Evolutionary conservation across 2,797 vertebrate genomes (phyloP), one percentile per base, ranked within the genome.

Genomic region (Chaetophractus vellerosus): DNA sequence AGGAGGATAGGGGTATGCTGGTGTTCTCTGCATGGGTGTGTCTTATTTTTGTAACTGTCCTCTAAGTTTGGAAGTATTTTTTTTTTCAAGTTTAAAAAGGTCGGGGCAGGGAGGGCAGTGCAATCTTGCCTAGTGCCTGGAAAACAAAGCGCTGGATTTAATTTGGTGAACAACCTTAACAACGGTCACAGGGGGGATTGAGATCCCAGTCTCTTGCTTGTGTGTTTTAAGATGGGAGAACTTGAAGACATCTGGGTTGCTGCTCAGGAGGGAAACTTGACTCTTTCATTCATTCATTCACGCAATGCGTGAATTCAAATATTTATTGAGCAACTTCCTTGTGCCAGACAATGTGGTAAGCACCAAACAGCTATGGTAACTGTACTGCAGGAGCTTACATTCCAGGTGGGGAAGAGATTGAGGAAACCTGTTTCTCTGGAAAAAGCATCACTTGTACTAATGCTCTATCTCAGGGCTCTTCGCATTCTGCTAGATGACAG

Each of bases 231-330:
- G 41, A 85, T 23, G 41, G 14, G 41, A 85, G 63, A 88, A 89
- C 31, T 86, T 82, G 36, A 48, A 72, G 52, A 61, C 23, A 55
- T 72, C 12, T 63, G 57, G 19, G 64, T 82, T 75, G 4, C 59
- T 80, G 38, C 26, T 91, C 76, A 87, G 72, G 41, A 48, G 41
- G 16, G 59, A 64, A 68, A 36, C 66, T 86, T 31, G 21, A 33
- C n/a, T 88, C 31, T 66, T 9, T 50, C 57, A 33, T 66, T 75
- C 31, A 85, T 76, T 93, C 28, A 80, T 87, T 95, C 52, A 74
- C 87, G 31, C 19, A 19, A 9, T 31, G 16, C n/a, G 45, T 85
- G 57, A 90, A 68, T 87, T 84, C 63, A 57, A 63, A 5, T 61
- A 88, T 92, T 87, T 84, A 57, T 68, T 41, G 31, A 81, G 61